Conservation (phyloP, 2,888 invertebrate genomes). For the Standfussiana lucernea region DNA sequence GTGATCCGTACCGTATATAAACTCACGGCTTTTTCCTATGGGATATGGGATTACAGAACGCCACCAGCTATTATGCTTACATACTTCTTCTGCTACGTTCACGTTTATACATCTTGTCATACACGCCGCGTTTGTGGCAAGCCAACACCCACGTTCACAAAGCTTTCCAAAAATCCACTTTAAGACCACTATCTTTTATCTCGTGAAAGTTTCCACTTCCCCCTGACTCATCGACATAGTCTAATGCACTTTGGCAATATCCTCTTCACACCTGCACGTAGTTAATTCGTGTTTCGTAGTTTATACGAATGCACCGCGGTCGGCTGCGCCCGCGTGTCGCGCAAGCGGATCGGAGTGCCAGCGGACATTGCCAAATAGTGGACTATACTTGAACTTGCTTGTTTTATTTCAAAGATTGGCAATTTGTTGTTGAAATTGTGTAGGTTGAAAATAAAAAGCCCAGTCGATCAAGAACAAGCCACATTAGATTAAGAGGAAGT, state of each 20-base stretch:
- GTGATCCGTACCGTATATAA: background rate
- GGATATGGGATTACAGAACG: background rate
- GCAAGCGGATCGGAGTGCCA: slow-evolving; percentile 79
- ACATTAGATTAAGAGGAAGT: background rate
- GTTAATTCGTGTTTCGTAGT: slow-evolving; percentile 76
- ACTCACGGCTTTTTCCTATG: background rate
- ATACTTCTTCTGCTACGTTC: background rate
- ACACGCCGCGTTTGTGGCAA: background rate
- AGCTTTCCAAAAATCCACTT: background rate
- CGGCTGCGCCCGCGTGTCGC: slow-evolving; percentile 71
- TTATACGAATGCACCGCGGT: slow-evolving; percentile 67
- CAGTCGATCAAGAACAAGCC: background rate
- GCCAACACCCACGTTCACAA: too few species aligned
- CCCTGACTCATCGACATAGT: slow-evolving; percentile 37
- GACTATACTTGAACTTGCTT: slow-evolving; percentile 69
- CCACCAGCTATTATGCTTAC: background rate
- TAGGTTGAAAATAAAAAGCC: background rate
- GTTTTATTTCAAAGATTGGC: slow-evolving; percentile 42
- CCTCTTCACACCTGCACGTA: slow-evolving; percentile 71
- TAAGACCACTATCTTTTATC: background rate
- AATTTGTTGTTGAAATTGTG: background rate
- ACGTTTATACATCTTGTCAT: background rate
- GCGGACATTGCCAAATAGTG: slow-evolving; percentile 78
- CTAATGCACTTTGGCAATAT: slow-evolving; percentile 69
- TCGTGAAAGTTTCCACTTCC: background rate